Evolutionary conservation across 2,888 invertebrate genomes (phyloP).

Genomic region (Monopis laevigella): DNA sequence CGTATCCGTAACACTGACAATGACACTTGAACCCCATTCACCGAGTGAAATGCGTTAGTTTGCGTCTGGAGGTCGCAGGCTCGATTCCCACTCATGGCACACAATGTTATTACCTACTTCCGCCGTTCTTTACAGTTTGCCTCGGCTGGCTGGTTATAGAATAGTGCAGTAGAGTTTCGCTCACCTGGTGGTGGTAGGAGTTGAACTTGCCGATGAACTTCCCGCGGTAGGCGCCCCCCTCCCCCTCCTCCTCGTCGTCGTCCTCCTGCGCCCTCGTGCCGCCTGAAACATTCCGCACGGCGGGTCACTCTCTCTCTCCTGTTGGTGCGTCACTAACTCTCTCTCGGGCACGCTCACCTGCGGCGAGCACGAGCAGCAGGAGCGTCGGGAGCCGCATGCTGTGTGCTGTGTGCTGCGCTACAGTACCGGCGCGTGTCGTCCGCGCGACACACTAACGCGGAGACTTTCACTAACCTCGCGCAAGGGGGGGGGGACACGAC

Average conservation of each 20-base stretch:
- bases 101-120: no score
- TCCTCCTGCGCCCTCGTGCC: no score
- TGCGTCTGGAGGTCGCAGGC: no score
- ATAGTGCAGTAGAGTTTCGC: no score
- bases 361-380: neutral
- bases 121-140: no score
- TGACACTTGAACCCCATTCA: no score
- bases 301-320: neutral
- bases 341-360: neutral
- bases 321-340: neutral
- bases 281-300: no score
- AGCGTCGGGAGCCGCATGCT: neutral
- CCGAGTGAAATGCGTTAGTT: no score
- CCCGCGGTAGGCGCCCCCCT: constrained; percentile 80
- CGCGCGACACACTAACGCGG: neutral
- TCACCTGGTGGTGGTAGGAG: constrained; percentile 87
- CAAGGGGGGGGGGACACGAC: neutral
- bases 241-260: constrained; percentile 61
- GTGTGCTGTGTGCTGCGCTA: neutral
- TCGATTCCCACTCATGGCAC: no score
- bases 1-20: no score
- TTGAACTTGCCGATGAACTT: constrained; percentile 86
- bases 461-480: no score
- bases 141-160: no score
- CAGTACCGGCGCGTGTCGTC: neutral